Evolutionary conservation across 2,797 vertebrate species (phyloP).

Genomic region (Squalus acanthias): DNA sequence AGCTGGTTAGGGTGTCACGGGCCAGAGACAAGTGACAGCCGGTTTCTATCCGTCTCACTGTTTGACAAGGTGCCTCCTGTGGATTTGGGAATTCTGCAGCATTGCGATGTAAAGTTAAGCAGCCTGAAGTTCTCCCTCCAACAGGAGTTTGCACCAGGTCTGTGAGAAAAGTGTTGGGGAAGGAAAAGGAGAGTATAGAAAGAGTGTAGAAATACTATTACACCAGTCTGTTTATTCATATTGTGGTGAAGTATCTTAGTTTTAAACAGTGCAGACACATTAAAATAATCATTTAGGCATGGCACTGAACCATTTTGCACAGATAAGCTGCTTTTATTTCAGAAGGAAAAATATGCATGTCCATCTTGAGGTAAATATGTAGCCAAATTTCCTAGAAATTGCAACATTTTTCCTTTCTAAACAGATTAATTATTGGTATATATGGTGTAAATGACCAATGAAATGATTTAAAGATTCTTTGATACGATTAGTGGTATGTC

Average conservation of each 20-base stretch:
- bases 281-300: neutral
- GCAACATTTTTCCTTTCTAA: neutral
- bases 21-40: neutral
- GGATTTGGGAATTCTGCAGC: neutral
- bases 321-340: neutral
- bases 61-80: neutral
- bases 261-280: neutral
- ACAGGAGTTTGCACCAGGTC: neutral
- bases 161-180: neutral
- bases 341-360: neutral
- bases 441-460: too few relatives aligned
- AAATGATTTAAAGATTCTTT: too few relatives aligned
- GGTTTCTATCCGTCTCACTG: constrained; percentile 6
- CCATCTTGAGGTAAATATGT: neutral
- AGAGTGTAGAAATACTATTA: neutral
- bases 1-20: neutral
- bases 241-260: neutral
- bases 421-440: neutral
- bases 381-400: neutral
- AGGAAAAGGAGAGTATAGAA: neutral
- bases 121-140: neutral
- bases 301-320: neutral
- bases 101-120: neutral
- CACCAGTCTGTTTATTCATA: neutral
- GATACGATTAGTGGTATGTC: neutral